Conservation (phyloP, 2,113 vertebrate genomes). For the Lepidothrix coronata region DNA sequence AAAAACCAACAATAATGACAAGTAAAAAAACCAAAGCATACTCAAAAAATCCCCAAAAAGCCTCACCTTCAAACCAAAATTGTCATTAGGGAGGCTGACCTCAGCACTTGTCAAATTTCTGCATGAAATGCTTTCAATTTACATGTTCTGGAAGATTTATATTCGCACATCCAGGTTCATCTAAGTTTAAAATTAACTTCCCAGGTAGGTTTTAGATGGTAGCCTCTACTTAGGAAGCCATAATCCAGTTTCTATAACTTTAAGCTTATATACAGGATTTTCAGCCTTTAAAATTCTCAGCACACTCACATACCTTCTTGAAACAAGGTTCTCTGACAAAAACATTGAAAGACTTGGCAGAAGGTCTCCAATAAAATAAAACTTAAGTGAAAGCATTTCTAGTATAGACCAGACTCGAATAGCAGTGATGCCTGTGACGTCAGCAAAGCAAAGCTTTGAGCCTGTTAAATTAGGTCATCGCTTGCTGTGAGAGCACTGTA, state of each 20-base stretch:
- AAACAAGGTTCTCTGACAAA: neutral
- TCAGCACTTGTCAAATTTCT: neutral
- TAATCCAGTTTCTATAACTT: neutral
- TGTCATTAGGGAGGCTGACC: neutral
- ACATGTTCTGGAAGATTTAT: neutral
- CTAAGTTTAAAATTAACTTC: neutral
- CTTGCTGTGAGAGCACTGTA: neutral
- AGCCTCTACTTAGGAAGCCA: neutral
- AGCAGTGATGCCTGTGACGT: neutral
- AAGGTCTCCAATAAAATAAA: neutral
- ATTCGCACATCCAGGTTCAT: neutral
- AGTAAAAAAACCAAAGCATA: accelerated
- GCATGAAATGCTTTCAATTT: neutral
- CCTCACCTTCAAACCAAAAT: neutral
- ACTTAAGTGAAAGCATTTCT: neutral
- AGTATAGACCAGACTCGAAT: neutral
- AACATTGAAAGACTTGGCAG: neutral
- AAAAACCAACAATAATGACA: neutral
- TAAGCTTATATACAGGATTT: neutral
- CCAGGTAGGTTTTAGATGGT: neutral
- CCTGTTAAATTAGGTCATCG: neutral
- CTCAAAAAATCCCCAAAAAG: neutral
- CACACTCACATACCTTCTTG: neutral
- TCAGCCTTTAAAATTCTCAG: neutral
- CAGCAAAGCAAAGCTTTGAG: neutral